A percentile compares a stretch with the other conserved stretches of the same genome.
These are phyloP conservation scores for Metopia argyrocephala DNA, from an alignment of 2,888 invertebrate genomes.

Conservation along the genomic window DNA sequence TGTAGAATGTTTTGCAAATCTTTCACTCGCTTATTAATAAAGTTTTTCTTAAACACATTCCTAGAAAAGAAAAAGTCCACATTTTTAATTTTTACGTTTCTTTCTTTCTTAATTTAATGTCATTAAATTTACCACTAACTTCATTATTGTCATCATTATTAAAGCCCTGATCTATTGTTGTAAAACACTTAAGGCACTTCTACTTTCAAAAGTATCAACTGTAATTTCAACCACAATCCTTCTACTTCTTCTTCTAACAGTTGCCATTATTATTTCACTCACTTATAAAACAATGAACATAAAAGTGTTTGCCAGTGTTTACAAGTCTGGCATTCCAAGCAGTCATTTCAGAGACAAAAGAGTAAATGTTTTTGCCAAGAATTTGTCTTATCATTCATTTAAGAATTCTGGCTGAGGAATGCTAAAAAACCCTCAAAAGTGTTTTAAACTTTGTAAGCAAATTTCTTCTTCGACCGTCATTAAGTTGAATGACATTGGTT, in stretches of 20 bases:
- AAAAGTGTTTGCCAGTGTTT: background rate
- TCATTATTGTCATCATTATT: background rate
- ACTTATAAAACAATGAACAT: background rate
- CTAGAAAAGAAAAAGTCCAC: too few species aligned
- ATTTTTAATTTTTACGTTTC: too few species aligned
- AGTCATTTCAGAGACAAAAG: too few species aligned
- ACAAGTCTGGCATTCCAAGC: too few species aligned
- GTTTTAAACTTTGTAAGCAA: background rate
- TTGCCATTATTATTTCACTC: slow-evolving; percentile 2
- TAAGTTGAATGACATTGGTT: background rate
- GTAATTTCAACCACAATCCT: background rate
- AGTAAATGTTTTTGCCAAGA: background rate
- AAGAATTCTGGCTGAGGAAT: background rate
- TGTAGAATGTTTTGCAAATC: too few species aligned
- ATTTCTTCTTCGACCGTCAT: background rate
- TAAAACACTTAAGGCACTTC: slow-evolving; percentile 10
- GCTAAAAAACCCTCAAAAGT: background rate
- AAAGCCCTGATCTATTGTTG: background rate
- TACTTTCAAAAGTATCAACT: background rate
- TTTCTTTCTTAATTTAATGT: too few species aligned
- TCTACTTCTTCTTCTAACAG: background rate
- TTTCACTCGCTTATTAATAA: too few species aligned
- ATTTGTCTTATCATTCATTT: background rate
- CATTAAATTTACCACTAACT: background rate
- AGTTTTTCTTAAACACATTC: too few species aligned